Evolutionary conservation across 2,797 vertebrate genomes (phyloP).

Genomic region (Cercopithecus diana): DNA sequence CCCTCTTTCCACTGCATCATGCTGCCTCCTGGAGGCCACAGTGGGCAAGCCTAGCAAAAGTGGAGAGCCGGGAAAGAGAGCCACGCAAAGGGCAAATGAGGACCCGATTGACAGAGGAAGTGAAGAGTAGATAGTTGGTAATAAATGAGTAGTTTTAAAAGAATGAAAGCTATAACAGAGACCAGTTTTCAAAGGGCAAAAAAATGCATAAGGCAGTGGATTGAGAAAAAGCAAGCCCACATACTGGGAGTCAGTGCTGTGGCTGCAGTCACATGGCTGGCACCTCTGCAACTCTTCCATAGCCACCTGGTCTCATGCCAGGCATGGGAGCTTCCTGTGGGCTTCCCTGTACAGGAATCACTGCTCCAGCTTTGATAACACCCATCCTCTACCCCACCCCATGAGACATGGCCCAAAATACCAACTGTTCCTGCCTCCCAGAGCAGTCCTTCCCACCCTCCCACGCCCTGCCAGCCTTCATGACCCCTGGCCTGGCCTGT

Average conservation of each 20-base stretch:
- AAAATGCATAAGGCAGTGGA: neutral
- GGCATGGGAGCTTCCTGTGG: fast-evolving
- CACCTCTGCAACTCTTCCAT: neutral
- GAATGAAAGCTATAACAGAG: neutral
- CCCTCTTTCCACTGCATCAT: neutral
- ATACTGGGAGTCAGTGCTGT: fast-evolving
- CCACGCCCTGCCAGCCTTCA: neutral
- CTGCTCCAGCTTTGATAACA: neutral
- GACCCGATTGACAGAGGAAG: neutral
- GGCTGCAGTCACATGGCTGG: fast-evolving
- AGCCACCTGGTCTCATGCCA: neutral
- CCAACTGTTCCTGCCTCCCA: neutral
- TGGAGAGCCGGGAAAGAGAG: neutral
- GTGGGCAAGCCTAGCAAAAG: neutral
- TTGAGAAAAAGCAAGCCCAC: neutral
- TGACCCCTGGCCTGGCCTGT: too few relatives aligned
- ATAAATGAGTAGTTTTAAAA: neutral
- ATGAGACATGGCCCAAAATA: neutral
- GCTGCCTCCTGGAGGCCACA: conserved; percentile 58
- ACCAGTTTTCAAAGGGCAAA: neutral
- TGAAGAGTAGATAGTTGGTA: neutral
- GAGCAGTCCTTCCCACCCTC: neutral
- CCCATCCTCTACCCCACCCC: neutral
- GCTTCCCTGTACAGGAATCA: neutral
- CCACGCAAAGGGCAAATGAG: fast-evolving